phyloP scores from a whole-genome alignment of 2,113 vertebrate genomes.

The Mellivora capensis region DNA sequence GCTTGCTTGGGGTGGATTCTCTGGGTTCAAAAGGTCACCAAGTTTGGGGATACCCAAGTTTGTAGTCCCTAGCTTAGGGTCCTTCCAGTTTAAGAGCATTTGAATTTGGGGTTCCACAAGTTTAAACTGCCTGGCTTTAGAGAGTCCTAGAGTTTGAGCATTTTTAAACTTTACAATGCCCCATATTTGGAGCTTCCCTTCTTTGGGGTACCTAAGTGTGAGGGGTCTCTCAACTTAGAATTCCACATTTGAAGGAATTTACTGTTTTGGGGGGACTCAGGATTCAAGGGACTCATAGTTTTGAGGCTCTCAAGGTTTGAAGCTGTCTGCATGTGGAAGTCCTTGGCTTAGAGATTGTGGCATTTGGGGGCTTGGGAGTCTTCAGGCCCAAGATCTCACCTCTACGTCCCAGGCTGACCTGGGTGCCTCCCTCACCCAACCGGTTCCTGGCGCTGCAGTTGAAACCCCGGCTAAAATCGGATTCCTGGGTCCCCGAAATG shows the following conservation, averaged over 20 bases:
- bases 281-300: neutral
- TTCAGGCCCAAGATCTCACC: slow-evolving; percentile 75
- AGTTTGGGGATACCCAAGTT: neutral
- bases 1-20: neutral
- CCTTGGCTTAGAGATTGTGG: neutral
- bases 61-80: neutral
- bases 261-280: neutral
- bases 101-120: neutral
- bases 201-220: neutral
- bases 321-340: neutral
- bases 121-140: neutral
- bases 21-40: neutral
- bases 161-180: neutral
- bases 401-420: slow-evolving; percentile 87
- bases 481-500: slow-evolving; percentile 86
- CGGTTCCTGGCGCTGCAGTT: slow-evolving; percentile 94
- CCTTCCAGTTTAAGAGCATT: neutral
- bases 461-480: slow-evolving; percentile 88
- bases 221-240: neutral
- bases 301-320: neutral
- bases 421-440: slow-evolving; percentile 85
- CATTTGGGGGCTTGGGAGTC: neutral
- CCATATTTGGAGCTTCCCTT: neutral
- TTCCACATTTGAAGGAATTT: neutral
- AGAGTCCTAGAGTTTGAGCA: neutral